Percentiles rank a stretch among this genome's conserved stretches.
Evolutionary conservation across 2,113 vertebrate genomes (phyloP).

Genomic region (Megaptera novaeangliae): DNA sequence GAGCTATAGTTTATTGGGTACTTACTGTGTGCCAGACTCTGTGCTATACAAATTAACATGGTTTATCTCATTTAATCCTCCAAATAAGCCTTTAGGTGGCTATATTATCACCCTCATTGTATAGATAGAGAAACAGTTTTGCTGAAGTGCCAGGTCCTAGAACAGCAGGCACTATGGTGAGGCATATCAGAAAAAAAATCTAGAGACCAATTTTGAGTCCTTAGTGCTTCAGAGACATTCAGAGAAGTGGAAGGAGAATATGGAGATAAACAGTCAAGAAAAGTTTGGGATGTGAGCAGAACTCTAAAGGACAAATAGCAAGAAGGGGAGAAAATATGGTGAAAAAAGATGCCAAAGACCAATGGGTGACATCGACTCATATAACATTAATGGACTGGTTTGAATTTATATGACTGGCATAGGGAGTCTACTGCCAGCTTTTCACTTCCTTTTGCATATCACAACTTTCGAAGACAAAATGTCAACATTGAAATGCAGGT

Average conservation of each 20-base stretch:
- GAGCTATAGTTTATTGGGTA: background rate
- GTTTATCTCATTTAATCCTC: background rate
- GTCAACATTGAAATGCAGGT: background rate
- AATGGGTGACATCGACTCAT: background rate
- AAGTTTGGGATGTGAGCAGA: background rate
- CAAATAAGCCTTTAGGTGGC: background rate
- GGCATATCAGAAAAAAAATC: background rate
- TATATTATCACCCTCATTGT: background rate
- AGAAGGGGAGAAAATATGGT: background rate
- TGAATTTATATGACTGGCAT: background rate
- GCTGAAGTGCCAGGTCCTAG: background rate
- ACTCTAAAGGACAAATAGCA: background rate
- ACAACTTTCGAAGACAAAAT: slow-evolving; percentile 31
- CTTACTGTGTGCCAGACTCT: background rate
- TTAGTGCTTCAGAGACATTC: background rate
- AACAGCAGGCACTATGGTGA: background rate
- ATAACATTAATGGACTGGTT: background rate
- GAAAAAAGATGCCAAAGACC: background rate
- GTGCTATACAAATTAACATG: background rate
- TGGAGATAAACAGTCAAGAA: background rate
- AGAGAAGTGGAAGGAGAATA: background rate
- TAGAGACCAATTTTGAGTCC: background rate
- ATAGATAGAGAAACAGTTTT: background rate
- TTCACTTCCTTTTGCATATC: slow-evolving; percentile 9
- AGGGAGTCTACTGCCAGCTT: background rate